phyloP scores from a whole-genome alignment of 2,888 invertebrate species.

The Aricia artaxerxes region DNA sequence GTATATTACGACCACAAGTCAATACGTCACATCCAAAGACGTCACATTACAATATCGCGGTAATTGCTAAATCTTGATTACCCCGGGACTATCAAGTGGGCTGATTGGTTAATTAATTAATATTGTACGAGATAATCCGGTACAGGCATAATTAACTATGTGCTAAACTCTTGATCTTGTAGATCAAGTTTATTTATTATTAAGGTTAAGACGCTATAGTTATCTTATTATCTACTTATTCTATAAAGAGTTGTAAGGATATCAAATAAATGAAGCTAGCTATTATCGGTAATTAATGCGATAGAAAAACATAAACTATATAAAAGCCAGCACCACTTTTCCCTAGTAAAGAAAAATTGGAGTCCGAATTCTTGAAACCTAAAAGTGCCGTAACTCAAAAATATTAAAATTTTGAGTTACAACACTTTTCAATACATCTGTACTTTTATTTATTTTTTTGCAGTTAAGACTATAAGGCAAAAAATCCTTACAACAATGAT shows the following conservation, averaged over 20 bases:
- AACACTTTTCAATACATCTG: neutral
- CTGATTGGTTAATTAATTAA: slow-evolving; percentile 9
- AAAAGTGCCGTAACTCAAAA: neutral
- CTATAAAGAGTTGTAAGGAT: neutral
- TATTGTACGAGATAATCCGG: neutral
- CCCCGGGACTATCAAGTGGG: neutral
- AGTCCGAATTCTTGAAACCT: neutral
- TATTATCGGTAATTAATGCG: too few relatives aligned
- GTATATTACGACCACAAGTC: neutral
- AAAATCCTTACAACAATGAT: neutral
- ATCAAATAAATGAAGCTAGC: too few relatives aligned
- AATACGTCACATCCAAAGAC: neutral
- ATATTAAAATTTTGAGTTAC: neutral
- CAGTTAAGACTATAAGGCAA: neutral
- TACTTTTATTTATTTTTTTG: neutral
- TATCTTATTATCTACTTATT: neutral
- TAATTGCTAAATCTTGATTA: slow-evolving; percentile 3
- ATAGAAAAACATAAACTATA: too few relatives aligned
- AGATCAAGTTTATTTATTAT: neutral
- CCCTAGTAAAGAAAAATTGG: neutral
- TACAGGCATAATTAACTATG: slow-evolving; percentile 4
- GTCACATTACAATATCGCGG: neutral
- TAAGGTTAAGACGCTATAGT: neutral
- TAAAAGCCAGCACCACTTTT: too few relatives aligned
- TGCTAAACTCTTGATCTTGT: neutral